A percentile compares a stretch with the other conserved stretches of the same genome.
Evolutionary conservation across 1,140 invertebrate species (phyloP).

Genomic region (Trichoplusia ni): DNA sequence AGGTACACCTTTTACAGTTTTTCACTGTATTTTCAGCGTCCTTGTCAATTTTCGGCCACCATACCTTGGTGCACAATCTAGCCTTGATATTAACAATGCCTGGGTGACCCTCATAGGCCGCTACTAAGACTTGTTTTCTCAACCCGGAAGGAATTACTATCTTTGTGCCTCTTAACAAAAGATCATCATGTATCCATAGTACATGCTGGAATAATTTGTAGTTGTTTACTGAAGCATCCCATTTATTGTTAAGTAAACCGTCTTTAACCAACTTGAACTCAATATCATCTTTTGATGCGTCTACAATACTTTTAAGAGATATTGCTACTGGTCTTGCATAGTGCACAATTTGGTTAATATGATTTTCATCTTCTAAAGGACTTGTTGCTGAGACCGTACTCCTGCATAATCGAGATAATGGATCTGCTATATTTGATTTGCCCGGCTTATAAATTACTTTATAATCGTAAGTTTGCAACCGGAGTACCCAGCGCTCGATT

Average conservation of each 20-base stretch:
- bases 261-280: neutral
- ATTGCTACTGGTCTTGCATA: too few relatives aligned
- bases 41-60: slow-evolving; percentile 82
- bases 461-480: slow-evolving; percentile 43
- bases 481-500: slow-evolving; percentile 41
- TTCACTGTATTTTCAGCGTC: slow-evolving; percentile 71
- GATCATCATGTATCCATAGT: slow-evolving; percentile 1
- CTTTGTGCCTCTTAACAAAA: slow-evolving; percentile 39
- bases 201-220: slow-evolving; percentile 19
- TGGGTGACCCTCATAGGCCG: neutral
- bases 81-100: slow-evolving; percentile 69
- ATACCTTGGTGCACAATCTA: slow-evolving; percentile 78
- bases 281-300: too few relatives aligned
- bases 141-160: slow-evolving; percentile 54
- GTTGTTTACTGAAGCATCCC: neutral
- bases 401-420: slow-evolving; percentile 34
- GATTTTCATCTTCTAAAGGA: too few relatives aligned
- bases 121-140: slow-evolving; percentile 14
- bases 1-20: slow-evolving; percentile 55
- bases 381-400: neutral
- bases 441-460: slow-evolving; percentile 41
- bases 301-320: too few relatives aligned
- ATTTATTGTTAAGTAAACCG: neutral
- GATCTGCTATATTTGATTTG: slow-evolving; percentile 45
- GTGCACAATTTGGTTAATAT: too few relatives aligned